Base-by-base conservation (phyloP, 2,113 vertebrate genomes). In the Trematocara variabile region DNA sequence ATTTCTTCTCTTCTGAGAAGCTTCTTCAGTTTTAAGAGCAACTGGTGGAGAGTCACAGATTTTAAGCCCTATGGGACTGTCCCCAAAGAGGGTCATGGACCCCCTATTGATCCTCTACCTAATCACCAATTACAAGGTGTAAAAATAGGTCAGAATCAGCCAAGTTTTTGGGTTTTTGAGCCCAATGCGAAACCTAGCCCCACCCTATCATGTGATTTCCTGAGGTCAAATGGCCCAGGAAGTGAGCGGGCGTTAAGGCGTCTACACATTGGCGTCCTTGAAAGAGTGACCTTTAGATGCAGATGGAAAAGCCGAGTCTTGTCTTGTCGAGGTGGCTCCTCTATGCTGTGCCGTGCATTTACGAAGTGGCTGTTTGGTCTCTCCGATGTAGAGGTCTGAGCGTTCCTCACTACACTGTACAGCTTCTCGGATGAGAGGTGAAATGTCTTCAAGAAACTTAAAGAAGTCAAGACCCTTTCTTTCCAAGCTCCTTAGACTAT, bases 181-280 rank as follows among this genome's bases (percentile, higher is more conserved):
- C 8, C 30, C 16, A 34, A 10, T 2, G 16, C 0, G 0, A 60
- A 60, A 60, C 3, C 56, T 60, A 6, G 14, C 56, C 56, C 28
- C 56, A 6, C 8, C 0, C 56, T 18, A 60, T 60, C 28, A 33
- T 60, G 30, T 4, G 8, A 60, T 60, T 34, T 60, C 16, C 56
- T 60, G 30, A 60, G 2, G 30, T 60, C 56, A 60, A 60, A 60
- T 60, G 28, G 28, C 8, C 56, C 56, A 60, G 5, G 28, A 10
- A 34, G 14, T 6, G 28, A 34, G 8, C 1, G 8, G 28, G 28
- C 28, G 1, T 18, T 60, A 18, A 34, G 56, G 56, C 28, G 25
- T 30, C 55, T 56, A 56, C 13, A 30, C 2, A 56, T 0, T 56
- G 55, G 55, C 25, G 2, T 18, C 0, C 28, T 60, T 8, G 1